These are phyloP conservation scores for Carcina quercana DNA, from an alignment of 2,888 invertebrate genomes.

Conservation along the genomic window DNA sequence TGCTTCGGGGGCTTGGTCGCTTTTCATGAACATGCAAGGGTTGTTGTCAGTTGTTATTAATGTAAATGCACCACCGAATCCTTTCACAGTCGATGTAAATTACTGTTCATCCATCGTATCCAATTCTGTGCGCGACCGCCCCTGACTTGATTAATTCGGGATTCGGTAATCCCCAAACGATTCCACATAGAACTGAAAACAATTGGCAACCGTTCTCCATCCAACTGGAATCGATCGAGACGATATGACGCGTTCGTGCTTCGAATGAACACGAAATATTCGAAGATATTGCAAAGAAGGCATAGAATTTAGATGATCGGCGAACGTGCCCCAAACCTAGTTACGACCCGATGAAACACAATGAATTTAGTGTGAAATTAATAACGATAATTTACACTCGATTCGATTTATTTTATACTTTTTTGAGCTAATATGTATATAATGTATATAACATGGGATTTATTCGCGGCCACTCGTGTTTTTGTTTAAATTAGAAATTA, in stretches of 20 bases:
- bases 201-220: constrained; percentile 21
- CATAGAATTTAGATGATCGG: constrained; percentile 6
- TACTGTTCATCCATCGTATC: constrained; percentile 16
- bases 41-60: too few species aligned
- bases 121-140: constrained; percentile 18
- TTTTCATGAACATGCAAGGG: too few species aligned
- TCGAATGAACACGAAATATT: constrained; percentile 25
- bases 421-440: too few species aligned
- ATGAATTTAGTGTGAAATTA: not conserved
- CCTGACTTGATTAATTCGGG: constrained; percentile 30
- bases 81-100: constrained; percentile 19
- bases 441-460: too few species aligned
- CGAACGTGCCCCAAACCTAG: constrained; percentile 1
- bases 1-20: too few species aligned
- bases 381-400: too few species aligned
- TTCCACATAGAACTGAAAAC: constrained; percentile 32
- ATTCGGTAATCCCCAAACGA: constrained; percentile 28
- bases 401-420: too few species aligned
- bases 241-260: constrained; percentile 23
- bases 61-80: constrained; percentile 8
- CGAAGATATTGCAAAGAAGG: constrained; percentile 17
- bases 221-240: constrained; percentile 21
- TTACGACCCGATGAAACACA: not conserved
- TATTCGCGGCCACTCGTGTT: too few species aligned
- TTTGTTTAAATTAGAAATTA: too few species aligned